Evolutionary conservation across 2,888 invertebrate genomes (phyloP).

Genomic region (Coronaproctus castanopsis): DNA sequence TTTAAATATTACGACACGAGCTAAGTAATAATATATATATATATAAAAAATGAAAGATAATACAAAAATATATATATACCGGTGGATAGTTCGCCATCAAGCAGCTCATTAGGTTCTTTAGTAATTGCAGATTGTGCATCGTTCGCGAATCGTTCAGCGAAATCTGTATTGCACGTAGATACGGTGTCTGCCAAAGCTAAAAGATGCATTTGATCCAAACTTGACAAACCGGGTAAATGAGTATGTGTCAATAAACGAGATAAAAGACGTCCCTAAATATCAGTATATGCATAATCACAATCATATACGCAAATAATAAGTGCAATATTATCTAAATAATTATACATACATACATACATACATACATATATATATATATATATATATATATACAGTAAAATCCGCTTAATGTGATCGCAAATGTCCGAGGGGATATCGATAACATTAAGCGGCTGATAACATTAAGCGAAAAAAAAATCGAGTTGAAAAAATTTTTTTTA

Average conservation of each 20-base stretch:
- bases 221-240: slow-evolving; percentile 80
- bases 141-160: slow-evolving; percentile 59
- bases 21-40: too few relatives aligned
- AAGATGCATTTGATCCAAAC: slow-evolving; percentile 97
- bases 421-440: too few relatives aligned
- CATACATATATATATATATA: slow-evolving; percentile 1
- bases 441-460: too few relatives aligned
- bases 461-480: too few relatives aligned
- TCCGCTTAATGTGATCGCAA: too few relatives aligned
- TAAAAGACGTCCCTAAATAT: slow-evolving; percentile 44
- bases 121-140: slow-evolving; percentile 43
- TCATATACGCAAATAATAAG: slow-evolving; percentile 8
- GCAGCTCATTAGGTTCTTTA: slow-evolving; percentile 35
- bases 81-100: slow-evolving; percentile 17
- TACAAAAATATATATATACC: slow-evolving; percentile 7
- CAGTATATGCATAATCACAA: too few relatives aligned
- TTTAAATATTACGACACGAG: too few relatives aligned
- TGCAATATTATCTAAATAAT: too few relatives aligned
- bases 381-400: background rate
- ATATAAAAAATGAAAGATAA: too few relatives aligned
- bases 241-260: slow-evolving; percentile 85
- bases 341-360: background rate
- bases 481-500: too few relatives aligned
- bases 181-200: slow-evolving; percentile 97
- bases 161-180: slow-evolving; percentile 72